Evolutionary conservation across 53 echinoderm and acorn worm genomes (phyloP), one percentile per base, ranked within the genome.

Genomic region (Hippasteria phrygiana): DNA sequence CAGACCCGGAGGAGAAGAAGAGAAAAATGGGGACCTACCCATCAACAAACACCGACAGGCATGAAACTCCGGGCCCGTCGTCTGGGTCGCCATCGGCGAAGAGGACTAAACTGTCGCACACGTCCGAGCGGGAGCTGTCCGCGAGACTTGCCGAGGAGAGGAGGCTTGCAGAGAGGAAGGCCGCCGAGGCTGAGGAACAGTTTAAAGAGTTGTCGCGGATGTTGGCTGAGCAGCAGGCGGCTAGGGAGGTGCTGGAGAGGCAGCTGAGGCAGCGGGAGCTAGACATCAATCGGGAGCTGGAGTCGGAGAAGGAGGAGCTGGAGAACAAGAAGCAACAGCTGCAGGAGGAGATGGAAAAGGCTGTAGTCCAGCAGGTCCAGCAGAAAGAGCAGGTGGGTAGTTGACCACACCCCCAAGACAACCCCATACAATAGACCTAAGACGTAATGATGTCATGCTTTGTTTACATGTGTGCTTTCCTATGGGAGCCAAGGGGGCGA

Each of bases 321-420:
- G 78, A 93, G 81, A 62, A 51, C 37, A 91, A 87, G 56, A 91
- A 93, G 74, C 54, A 87, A 73, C 88, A 94, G 39, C 82, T 94
- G 16, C 63, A 81, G 53, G 80, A 90, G 64, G 87, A 94, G 45
- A 91, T 91, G 92, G 88, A 92, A 43, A 75, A 75, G 42, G 77
- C 90, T 32, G 72, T 91, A 31, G 9, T 70, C 13, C 80, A 43
- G 10, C 80, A 91, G 45, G 88, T 94, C 70, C 88, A 90, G 77
- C 76, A 88, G 78, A 92, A 94, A 78, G 94, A 92, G 32, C 71
- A 45, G n/a, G n/a, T n/a, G n/a, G n/a, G n/a, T n/a, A n/a, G n/a
- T n/a, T n/a, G n/a, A n/a, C n/a, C n/a, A n/a, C n/a, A n/a, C n/a
- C n/a, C n/a, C n/a, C n/a, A n/a, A n/a, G n/a, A n/a, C n/a, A n/a